A percentile compares a stretch with the other conserved stretches of the same genome.
These are phyloP conservation scores for Burhinus oedicnemus DNA, from an alignment of 2,113 vertebrate species.

Conservation along the genomic window DNA sequence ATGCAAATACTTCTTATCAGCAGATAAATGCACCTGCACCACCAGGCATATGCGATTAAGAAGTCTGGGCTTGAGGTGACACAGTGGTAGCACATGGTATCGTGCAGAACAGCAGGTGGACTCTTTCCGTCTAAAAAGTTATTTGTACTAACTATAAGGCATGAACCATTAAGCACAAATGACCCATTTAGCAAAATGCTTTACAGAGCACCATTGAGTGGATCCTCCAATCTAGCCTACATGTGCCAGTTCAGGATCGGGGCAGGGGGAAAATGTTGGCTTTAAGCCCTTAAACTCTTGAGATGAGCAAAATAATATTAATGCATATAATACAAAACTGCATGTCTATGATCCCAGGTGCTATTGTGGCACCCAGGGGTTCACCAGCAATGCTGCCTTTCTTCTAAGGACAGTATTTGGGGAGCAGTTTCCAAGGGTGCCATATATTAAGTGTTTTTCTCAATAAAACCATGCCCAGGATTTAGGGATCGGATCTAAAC, in stretches of 20 bases:
- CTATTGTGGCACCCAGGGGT: not conserved
- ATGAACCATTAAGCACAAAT: not conserved
- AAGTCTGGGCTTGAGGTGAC: not conserved
- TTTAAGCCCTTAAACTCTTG: not conserved
- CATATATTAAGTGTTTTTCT: not conserved
- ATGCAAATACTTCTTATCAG: constrained; percentile 47
- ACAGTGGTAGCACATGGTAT: not conserved
- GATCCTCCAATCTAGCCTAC: not conserved
- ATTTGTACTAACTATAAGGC: not conserved
- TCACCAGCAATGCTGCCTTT: not conserved
- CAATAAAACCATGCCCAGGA: not conserved
- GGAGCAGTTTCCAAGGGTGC: not conserved
- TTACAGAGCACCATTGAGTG: not conserved
- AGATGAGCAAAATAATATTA: not conserved
- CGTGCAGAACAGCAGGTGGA: not conserved
- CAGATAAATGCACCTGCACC: constrained; percentile 31
- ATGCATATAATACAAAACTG: not conserved
- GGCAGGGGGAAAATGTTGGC: not conserved
- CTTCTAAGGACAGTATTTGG: not conserved
- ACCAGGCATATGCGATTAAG: not conserved
- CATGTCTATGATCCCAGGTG: not conserved
- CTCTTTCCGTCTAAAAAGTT: not conserved
- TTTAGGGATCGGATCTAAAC: not conserved
- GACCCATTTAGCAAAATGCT: not conserved
- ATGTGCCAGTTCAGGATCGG: not conserved